Evolutionary conservation across 2,797 vertebrate genomes (phyloP), one percentile per base, ranked within the genome.

Genomic region (Gadopsis marmoratus): DNA sequence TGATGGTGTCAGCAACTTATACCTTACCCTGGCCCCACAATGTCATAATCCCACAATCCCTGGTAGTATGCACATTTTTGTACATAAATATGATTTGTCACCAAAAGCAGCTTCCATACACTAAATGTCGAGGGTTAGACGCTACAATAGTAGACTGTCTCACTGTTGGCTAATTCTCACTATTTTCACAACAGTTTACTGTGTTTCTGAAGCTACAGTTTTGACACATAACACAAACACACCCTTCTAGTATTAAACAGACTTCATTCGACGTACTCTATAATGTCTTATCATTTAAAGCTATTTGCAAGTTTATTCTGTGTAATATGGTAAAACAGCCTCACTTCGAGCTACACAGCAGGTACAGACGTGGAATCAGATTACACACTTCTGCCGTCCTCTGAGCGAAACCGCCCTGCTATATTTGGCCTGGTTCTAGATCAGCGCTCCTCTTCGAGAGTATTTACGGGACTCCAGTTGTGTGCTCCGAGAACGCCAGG

Each of bases 401-500:
- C 7, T 1, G 13, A 3, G 26, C 2, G 1, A 0, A 6, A 0
- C 5, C 0, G 17, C 2, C 9, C 56, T 5, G 54, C 21, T 6
- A 7, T 7, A 2, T 26, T 33, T 0, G 1, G 3, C 1, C 72
- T 61, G 76, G 4, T 50, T 11, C 66, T 1, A 9, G 63, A 69
- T 55, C 63, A 41, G 82, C 23, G 10, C n/a, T 35, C 11, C n/a
- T 41, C 11, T 2, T 8, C 3, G 0, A 19, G 0, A 0, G 55
- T 71, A 63, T 48, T 73, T 83, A 76, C 56, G 55, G 71, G 13
- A 64, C 61, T 65, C 1, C 21, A 4, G 10, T 14, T 17, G 41
- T 13, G 1, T n/a, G 41, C 43, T 59, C 72, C 23, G 41, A 14
- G 31, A 0, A 71, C 84, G 86, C 88, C 81, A 85, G 48, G 81